Evolutionary conservation across 2,888 invertebrate genomes (phyloP), one percentile per base, ranked within the genome.

Genomic region (Lomographa bimaculata): DNA sequence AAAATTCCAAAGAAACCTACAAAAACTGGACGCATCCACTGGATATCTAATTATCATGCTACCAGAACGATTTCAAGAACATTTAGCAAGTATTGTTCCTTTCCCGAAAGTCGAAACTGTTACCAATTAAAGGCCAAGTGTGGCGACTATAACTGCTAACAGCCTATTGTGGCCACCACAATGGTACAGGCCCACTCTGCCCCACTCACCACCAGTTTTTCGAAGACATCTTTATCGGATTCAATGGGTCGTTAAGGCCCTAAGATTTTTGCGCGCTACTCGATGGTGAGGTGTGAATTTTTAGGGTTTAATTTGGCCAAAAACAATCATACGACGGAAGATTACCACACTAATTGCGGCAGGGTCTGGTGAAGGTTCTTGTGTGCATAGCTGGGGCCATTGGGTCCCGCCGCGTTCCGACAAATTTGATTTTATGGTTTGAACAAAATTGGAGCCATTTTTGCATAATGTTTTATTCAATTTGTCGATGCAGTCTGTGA

Each of bases 141-240:
- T 40, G 49, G 54, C 39, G 37, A 42, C 56, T 46, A 51, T 60
- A 46, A 60, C 49, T 45, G 40, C 57, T 69, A 73, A 77, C 72
- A 63, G 58, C 71, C 79, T 62, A 79, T 79, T 79, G 79, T 79
- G 57, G 48, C 46, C 49, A 43, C 63, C 57, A 60, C 61, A 58
- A 64, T 60, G 60, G 65, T 51, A 55, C 40, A 47, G 53, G n/a
- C n/a, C n/a, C n/a, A n/a, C n/a, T n/a, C n/a, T 32, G 3, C 29
- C 33, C 59, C 65, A 61, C 63, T 69, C 57, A 57, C 59, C 53
- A 41, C 54, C 50, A 51, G 67, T 81, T 80, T 81, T 81, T 78
- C 68, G 66, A 58, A 72, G 64, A 83, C 83, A 80, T 74, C 83
- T 84, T 81, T 79, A 85, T 84, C 77, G 65, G 62, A 68, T 67